Evolutionary conservation across 1,140 invertebrate genomes (phyloP).

Genomic region (Dufourea novaeangliae): DNA sequence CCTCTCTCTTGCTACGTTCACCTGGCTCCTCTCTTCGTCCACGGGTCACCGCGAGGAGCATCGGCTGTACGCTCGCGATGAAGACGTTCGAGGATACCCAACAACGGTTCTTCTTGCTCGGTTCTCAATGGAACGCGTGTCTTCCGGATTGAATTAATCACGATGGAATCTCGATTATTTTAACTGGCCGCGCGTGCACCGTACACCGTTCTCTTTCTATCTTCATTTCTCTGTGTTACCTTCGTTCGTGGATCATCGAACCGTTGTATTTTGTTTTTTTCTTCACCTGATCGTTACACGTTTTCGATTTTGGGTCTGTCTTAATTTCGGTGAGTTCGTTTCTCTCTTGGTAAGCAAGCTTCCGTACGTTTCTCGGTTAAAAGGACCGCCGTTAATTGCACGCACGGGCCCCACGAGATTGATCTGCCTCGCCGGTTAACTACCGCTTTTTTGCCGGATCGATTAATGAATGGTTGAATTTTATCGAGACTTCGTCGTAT

Average conservation of each 20-base stretch:
- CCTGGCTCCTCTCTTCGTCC: constrained; percentile 5
- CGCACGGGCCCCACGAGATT: constrained; percentile 7
- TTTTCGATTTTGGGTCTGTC: no score
- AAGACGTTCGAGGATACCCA: constrained; percentile 35
- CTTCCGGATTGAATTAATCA: constrained; percentile 52
- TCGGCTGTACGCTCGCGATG: constrained; percentile 27
- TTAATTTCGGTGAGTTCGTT: no score
- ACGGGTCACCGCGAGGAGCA: constrained; percentile 36
- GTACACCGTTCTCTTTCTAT: not conserved
- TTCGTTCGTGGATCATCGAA: no score
- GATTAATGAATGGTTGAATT: constrained; percentile 11
- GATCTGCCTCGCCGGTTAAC: not conserved
- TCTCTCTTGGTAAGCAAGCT: not conserved
- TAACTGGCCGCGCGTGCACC: constrained; percentile 1
- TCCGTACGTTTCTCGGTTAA: not conserved
- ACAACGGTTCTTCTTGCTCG: constrained; percentile 44
- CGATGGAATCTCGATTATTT: constrained; percentile 45
- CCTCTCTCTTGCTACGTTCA: not conserved
- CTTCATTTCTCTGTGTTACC: no score
- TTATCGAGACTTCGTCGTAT: not conserved
- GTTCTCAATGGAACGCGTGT: constrained; percentile 39
- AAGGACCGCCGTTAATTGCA: constrained; percentile 23
- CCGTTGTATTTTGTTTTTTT: not conserved
- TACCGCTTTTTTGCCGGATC: not conserved
- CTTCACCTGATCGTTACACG: not conserved